Base-by-base conservation (phyloP, 2,113 vertebrate genomes). In the Scomber japonicus region DNA sequence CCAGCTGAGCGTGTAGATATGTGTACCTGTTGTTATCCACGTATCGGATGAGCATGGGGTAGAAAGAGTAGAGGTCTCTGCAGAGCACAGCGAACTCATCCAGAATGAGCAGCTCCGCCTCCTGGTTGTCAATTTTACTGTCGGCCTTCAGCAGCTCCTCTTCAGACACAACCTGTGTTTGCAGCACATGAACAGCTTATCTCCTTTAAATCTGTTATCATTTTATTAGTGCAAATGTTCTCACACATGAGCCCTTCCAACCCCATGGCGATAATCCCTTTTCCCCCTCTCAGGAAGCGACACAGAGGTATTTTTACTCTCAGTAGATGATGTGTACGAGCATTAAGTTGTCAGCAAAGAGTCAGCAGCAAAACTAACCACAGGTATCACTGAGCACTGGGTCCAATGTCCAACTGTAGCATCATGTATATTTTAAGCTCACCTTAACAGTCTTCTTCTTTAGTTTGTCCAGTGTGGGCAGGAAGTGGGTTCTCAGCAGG, bases 51-150 rank as follows among this genome's bases (percentile, higher is more conserved):
- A 99, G 94, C 96, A 99, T 97, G 75, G 98, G 98, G 91, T 99
- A 99, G 94, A 99, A 99, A 35, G 97, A 96, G 0, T 99, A 99
- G 55, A 99, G 97, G 53, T 99, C 98, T 76, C 98, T 94, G 91
- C 97, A 99, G 81, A 99, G 97, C 63, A 99, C 92, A 7, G 97
- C 96, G 79, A 99, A 99, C 88, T 99, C 98, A 35, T 99, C 98
- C 27, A 99, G 94, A 94, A 99, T 97, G 63, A 97, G 95, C 35
- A 99, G 95, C 90, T 99, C 98, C 0, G 97, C 97, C 90, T 99
- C 98, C 87, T 99, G 98, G 1, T 95, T 97, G 90, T 99, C 97
- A 8, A 91, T 87, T 92, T 96, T 98, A 88, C 87, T 89, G 59
- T 99, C 97, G 0, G 97, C 96, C 89, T 95, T 97, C 89, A 99